Evolutionary conservation across 2,113 vertebrate species (phyloP).

Genomic region (Seriola rivoliana): DNA sequence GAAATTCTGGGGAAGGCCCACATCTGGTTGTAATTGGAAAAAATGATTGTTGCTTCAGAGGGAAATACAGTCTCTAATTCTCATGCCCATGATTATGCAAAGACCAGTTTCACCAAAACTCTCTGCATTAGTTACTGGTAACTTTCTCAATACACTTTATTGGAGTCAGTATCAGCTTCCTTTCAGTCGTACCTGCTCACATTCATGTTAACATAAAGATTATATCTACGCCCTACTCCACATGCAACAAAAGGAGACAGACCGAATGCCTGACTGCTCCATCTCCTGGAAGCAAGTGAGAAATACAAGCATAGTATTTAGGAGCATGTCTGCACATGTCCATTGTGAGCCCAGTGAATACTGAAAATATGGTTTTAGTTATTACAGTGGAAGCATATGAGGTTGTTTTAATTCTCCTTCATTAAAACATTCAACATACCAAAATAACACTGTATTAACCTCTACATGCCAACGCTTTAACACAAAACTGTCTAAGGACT

Average conservation of each 20-base stretch:
- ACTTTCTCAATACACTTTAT: background rate
- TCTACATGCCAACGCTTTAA: too few relatives aligned
- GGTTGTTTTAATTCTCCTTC: too few relatives aligned
- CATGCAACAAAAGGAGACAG: background rate
- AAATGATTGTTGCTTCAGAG: background rate
- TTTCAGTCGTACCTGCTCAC: background rate
- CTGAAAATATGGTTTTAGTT: too few relatives aligned
- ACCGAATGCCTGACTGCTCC: constrained; percentile 10
- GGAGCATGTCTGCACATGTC: constrained; percentile 33
- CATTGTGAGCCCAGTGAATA: too few relatives aligned
- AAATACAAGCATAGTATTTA: background rate
- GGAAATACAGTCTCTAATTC: constrained; percentile 16
- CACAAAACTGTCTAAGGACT: too few relatives aligned
- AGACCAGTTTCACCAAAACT: background rate
- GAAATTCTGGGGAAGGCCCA: constrained; percentile 16
- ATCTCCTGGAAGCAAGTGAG: constrained; percentile 25
- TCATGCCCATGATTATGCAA: background rate
- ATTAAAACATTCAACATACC: too few relatives aligned
- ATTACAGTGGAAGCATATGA: too few relatives aligned
- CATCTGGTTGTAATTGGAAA: constrained; percentile 69
- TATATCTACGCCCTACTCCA: background rate
- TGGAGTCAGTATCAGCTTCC: background rate
- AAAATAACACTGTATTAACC: too few relatives aligned
- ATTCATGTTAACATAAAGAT: background rate
- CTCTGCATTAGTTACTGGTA: background rate